Base-by-base conservation (phyloP, 1,140 invertebrate genomes). In the Subanguina moxae region DNA sequence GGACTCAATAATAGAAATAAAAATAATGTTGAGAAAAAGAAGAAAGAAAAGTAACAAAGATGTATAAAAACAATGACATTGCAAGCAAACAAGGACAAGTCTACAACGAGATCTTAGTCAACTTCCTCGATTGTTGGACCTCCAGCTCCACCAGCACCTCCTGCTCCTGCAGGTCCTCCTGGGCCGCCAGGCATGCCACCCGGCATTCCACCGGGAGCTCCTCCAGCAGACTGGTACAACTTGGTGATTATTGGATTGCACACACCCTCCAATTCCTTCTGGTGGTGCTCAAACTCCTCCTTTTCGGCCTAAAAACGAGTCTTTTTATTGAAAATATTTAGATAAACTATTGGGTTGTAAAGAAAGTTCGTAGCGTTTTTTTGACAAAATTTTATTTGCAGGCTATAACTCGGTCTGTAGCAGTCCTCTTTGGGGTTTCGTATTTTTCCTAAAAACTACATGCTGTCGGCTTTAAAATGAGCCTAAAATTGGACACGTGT, bases 91-190 rank as follows among this genome's bases (percentile, higher is more conserved):
- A 48, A 71, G 66, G 42, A 38, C n/a, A 21, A n/a, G 65, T 30
- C 3, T 9, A n/a, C 15, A 23, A 27, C 19, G 32, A 38, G 48
- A 52, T 21, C 30, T 73, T 93, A 94, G 84, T 94, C 92, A 78
- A 94, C 92, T 87, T 94, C 92, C 84, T 94, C 91, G 80, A 94
- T 93, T 81, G 91, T 93, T 75, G 92, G 91, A 80, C 91, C 91
- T 79, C 88, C 87, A 25, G 88, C 87, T 11, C 65, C 70, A 58
- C 78, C 79, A 21, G 69, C 92, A 78, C 93, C 87, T n/a, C 88
- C 87, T 38, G 77, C 78, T 17, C 72, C 72, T 25, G 21, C 43
- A 43, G 86, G 70, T 13, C 75, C 75, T 15, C 73, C 87, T n/a
- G 88, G 87, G 45, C 78, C 78, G 17, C 72, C 72, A 25, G 27